Conservation (phyloP, 2,888 invertebrate genomes). For the Cheilosia variabilis region DNA sequence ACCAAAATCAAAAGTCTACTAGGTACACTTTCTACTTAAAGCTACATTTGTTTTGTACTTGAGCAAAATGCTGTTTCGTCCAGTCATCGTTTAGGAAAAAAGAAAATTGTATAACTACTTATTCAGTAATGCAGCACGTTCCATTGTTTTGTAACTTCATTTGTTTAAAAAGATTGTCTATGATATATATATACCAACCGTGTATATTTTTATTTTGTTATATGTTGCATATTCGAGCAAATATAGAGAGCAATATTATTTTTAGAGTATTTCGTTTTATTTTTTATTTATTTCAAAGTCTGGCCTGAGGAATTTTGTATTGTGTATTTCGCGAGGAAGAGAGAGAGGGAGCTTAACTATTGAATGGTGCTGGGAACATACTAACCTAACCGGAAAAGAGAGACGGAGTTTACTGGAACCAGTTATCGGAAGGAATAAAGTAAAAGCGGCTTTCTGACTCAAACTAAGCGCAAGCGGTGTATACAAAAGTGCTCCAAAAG, state of each 20-base stretch:
- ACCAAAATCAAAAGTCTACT: conserved; percentile 13
- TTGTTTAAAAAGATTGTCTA: conserved; percentile 44
- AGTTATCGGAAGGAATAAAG: too few relatives aligned
- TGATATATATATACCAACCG: conserved; percentile 25
- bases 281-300: not conserved
- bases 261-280: conserved; percentile 21
- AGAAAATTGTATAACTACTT: conserved; percentile 52
- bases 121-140: conserved; percentile 66
- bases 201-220: conserved; percentile 54
- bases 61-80: conserved; percentile 35
- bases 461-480: too few relatives aligned
- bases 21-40: conserved; percentile 40
- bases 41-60: conserved; percentile 33
- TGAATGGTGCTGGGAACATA: too few relatives aligned
- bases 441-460: too few relatives aligned
- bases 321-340: too few relatives aligned
- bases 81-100: conserved; percentile 6
- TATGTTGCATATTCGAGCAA: conserved; percentile 63
- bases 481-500: too few relatives aligned
- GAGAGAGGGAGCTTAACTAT: too few relatives aligned
- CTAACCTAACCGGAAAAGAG: too few relatives aligned
- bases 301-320: too few relatives aligned
- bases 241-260: conserved; percentile 66
- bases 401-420: too few relatives aligned
- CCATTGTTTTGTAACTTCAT: conserved; percentile 68